phyloP scores from a whole-genome alignment of 1,140 invertebrate species.

The Plutomurus gul region DNA sequence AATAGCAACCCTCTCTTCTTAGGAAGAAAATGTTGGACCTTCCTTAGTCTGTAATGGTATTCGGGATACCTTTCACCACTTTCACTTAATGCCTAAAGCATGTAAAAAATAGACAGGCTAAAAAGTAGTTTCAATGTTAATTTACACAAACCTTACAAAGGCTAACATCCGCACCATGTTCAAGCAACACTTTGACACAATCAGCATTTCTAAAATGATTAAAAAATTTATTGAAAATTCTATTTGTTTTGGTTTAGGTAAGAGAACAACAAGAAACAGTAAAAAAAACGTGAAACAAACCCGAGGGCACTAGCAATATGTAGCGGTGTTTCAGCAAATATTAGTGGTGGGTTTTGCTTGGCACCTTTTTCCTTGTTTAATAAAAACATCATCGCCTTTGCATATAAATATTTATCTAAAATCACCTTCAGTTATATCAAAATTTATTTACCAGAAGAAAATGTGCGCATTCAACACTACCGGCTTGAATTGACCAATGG shows the following conservation, averaged over 20 bases:
- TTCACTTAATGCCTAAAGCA: not conserved
- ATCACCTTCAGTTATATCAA: not conserved
- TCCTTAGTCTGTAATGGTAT: too few species aligned
- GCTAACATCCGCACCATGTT: conserved; percentile 74
- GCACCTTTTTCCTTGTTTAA: conserved; percentile 43
- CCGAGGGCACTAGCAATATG: conserved; percentile 69
- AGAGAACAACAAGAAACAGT: too few species aligned
- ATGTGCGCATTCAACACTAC: conserved; percentile 47
- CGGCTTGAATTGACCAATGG: conserved; percentile 46
- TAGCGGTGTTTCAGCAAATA: conserved; percentile 72
- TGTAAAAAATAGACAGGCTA: not conserved
- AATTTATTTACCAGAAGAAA: conserved; percentile 23
- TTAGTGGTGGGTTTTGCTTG: conserved; percentile 50
- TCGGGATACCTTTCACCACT: not conserved
- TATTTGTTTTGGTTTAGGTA: too few species aligned
- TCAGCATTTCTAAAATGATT: conserved; percentile 67
- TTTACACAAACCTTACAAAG: conserved; percentile 44
- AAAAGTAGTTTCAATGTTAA: not conserved
- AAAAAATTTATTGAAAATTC: too few species aligned
- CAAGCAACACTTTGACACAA: conserved; percentile 71
- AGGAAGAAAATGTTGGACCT: too few species aligned
- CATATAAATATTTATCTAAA: not conserved
- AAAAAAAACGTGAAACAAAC: too few species aligned
- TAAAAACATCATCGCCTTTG: not conserved
- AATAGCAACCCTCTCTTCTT: too few species aligned